phyloP scores from a whole-genome alignment of 2,797 vertebrate genomes.

The Babyrousa celebensis region DNA sequence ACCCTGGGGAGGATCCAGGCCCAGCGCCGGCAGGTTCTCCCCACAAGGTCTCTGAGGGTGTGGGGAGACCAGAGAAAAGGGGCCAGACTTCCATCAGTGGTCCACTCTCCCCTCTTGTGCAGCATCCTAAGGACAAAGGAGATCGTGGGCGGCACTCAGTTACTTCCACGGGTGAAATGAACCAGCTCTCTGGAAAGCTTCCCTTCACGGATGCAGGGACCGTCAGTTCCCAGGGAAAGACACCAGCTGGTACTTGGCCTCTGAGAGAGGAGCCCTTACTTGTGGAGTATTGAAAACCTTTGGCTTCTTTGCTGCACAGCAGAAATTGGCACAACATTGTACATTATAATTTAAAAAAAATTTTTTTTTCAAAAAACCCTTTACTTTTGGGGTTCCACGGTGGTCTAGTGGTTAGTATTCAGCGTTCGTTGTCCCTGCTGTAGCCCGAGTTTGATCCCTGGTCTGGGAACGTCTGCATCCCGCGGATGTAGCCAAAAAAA shows the following conservation, averaged over 20 bases:
- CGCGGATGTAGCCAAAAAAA: no score
- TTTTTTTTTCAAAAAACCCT: no score
- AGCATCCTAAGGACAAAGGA: not conserved
- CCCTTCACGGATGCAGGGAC: not conserved
- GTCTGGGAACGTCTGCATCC: no score
- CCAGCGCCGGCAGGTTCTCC: not conserved
- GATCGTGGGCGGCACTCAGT: fast-evolving
- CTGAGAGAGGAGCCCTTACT: not conserved
- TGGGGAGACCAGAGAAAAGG: not conserved
- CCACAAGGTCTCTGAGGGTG: not conserved
- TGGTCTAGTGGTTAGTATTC: no score
- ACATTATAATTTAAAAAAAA: no score
- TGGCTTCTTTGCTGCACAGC: no score
- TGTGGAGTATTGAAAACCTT: not conserved
- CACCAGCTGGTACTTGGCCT: not conserved
- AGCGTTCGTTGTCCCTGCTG: no score
- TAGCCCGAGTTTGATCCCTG: no score
- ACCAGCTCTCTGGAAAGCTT: not conserved
- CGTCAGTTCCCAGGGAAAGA: not conserved
- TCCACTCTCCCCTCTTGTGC: not conserved
- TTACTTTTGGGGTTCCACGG: no score
- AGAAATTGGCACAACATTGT: no score
- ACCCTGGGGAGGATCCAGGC: not conserved
- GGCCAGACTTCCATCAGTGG: not conserved
- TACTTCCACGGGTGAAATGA: not conserved